Evolutionary conservation across 2,113 vertebrate genomes (phyloP).

Genomic region (Phalacrocorax carbo): DNA sequence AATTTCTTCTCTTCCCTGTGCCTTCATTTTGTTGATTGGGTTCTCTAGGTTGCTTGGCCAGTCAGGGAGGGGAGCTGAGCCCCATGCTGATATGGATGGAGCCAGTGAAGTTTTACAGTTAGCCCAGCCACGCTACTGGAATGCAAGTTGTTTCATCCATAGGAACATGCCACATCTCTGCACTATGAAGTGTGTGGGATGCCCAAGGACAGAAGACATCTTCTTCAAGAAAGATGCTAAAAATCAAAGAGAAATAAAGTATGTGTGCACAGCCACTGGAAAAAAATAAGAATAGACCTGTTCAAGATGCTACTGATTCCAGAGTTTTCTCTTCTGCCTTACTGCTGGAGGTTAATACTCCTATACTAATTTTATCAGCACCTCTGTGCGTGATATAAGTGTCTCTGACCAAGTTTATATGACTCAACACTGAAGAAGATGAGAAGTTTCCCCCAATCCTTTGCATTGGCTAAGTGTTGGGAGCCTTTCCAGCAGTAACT

Average conservation of each 20-base stretch:
- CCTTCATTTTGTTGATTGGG: not conserved
- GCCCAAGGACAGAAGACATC: not conserved
- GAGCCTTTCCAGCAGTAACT: not conserved
- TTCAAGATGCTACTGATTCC: not conserved
- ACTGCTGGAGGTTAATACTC: not conserved
- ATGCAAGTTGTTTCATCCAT: not conserved
- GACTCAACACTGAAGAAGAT: not conserved
- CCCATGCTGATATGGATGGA: not conserved
- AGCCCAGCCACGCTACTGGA: not conserved
- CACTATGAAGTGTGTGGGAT: too few species aligned
- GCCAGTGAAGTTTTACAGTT: not conserved
- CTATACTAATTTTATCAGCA: not conserved
- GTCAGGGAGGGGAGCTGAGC: not conserved
- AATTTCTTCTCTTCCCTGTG: not conserved
- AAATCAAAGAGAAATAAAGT: not conserved
- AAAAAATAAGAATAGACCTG: fast-evolving
- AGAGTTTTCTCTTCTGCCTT: not conserved
- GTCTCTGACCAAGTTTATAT: not conserved
- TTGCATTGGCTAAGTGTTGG: not conserved
- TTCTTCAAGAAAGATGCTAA: not conserved
- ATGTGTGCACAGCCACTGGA: not conserved
- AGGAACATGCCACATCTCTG: not conserved
- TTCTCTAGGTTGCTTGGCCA: not conserved
- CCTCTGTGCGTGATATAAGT: not conserved
- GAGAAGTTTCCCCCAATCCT: not conserved